Conservation (phyloP, 1,140 invertebrate genomes). For the Nasonia vitripennis region DNA sequence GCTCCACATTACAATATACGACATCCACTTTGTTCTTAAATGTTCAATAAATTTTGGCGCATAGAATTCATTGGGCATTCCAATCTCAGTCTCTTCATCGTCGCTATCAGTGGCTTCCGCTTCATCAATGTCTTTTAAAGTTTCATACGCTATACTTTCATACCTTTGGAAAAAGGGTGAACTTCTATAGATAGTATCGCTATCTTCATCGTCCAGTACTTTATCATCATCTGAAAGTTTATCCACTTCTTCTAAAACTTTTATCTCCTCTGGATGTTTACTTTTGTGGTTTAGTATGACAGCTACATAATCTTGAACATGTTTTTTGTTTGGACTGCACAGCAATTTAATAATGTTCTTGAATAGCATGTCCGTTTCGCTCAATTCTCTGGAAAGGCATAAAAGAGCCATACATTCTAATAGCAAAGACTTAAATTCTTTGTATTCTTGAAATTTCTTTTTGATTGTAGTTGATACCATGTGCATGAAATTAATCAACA, state of each 20-base stretch:
- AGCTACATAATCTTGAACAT: background rate
- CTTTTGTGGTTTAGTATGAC: background rate
- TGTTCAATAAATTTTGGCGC: conserved; percentile 20
- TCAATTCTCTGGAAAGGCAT: background rate
- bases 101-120: background rate
- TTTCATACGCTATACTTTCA: background rate
- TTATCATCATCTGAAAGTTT: background rate
- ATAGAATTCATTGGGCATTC: background rate
- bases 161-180: conserved; percentile 4
- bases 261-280: background rate
- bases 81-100: background rate
- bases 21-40: background rate
- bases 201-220: background rate
- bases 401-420: conserved; percentile 36
- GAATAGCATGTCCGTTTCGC: background rate
- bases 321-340: background rate
- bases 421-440: background rate
- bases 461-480: conserved; percentile 1
- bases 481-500: conserved; percentile 20
- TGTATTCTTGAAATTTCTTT: background rate
- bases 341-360: background rate
- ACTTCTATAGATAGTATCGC: background rate
- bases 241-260: too few species aligned
- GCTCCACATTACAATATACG: background rate
- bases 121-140: background rate